Conservation (phyloP, 2,113 vertebrate genomes). For the Erythrolamprus reginae region DNA sequence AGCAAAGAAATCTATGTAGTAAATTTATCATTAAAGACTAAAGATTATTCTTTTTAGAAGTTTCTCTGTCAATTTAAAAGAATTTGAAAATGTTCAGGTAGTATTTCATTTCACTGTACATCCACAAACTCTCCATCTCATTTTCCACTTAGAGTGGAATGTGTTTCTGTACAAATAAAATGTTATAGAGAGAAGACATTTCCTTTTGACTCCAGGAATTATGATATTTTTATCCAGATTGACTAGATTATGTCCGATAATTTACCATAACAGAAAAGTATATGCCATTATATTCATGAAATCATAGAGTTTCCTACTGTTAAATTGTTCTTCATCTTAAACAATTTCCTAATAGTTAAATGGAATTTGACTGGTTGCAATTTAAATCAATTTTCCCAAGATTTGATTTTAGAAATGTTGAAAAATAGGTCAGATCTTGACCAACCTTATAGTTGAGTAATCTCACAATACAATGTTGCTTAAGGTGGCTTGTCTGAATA, state of each 20-base stretch:
- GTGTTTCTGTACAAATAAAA: slow-evolving; percentile 1
- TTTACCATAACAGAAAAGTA: neutral
- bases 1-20: neutral
- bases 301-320: neutral
- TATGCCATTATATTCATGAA: neutral
- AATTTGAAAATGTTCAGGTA: neutral
- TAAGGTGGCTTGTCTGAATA: neutral
- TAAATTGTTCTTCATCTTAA: neutral
- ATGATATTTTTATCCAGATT: neutral
- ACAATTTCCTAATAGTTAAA: neutral
- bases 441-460: neutral
- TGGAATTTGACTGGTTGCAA: neutral
- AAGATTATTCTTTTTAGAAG: neutral
- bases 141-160: neutral
- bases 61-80: neutral
- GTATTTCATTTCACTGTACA: neutral
- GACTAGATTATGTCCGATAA: neutral
- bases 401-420: neutral
- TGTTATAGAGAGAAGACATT: neutral
- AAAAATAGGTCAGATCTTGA: neutral
- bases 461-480: neutral
- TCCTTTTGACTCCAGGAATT: neutral
- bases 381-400: neutral
- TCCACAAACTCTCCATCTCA: neutral
- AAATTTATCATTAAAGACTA: neutral